Evolutionary conservation across 2,113 vertebrate genomes (phyloP).

Genomic region (Copsychus sechellarum): DNA sequence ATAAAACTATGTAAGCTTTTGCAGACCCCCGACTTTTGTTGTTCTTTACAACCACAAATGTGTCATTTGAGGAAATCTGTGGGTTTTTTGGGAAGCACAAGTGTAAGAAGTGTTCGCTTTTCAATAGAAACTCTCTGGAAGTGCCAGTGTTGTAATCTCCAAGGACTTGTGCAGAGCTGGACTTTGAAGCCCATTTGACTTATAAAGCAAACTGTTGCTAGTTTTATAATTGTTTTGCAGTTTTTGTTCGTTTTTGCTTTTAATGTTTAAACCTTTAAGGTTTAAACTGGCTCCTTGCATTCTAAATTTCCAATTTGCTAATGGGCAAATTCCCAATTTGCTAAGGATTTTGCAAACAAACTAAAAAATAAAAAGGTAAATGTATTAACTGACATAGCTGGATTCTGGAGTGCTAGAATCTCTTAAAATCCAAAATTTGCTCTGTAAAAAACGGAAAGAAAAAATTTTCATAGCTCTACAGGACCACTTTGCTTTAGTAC

Average conservation of each 20-base stretch:
- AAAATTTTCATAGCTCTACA: background rate
- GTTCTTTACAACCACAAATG: rapidly evolving
- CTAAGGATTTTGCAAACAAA: background rate
- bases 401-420: background rate
- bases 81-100: background rate
- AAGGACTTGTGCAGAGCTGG: background rate
- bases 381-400: background rate
- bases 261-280: background rate
- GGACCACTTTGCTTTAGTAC: background rate
- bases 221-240: background rate
- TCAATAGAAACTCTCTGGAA: background rate
- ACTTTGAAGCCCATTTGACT: background rate
- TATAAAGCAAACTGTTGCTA: background rate
- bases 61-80: background rate
- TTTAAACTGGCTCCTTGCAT: background rate
- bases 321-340: background rate
- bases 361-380: background rate
- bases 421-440: background rate
- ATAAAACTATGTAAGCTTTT: background rate
- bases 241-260: background rate
- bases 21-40: background rate
- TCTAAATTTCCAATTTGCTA: background rate
- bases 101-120: background rate
- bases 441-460: background rate
- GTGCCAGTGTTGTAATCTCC: background rate